Conservation (phyloP, 2,113 vertebrate species). For the Callipepla squamata region DNA sequence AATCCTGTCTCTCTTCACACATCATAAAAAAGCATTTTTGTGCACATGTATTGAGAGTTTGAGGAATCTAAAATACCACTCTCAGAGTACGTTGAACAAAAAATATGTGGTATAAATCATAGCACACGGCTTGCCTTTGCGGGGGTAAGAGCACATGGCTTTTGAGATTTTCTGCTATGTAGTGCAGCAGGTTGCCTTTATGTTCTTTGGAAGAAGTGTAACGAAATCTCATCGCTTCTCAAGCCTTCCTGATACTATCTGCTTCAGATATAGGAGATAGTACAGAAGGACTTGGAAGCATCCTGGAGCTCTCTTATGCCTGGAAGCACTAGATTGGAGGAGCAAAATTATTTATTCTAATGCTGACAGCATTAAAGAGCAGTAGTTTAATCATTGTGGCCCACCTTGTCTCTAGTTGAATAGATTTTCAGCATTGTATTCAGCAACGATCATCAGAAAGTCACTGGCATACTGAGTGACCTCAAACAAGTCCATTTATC, state of each 20-base stretch:
- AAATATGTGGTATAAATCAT: neutral
- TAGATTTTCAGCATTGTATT: neutral
- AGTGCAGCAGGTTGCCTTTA: neutral
- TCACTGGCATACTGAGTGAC: neutral
- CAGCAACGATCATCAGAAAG: neutral
- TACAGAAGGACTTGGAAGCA: neutral
- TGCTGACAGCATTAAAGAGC: neutral
- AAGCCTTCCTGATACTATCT: neutral
- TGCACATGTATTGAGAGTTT: neutral
- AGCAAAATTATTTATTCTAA: neutral
- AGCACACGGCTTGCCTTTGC: neutral
- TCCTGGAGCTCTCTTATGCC: neutral
- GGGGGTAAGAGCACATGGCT: neutral
- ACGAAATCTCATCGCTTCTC: neutral
- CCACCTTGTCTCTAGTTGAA: neutral
- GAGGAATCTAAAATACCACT: neutral
- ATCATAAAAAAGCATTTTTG: neutral
- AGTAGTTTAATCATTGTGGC: neutral
- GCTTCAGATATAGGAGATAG: neutral
- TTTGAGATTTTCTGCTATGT: neutral
- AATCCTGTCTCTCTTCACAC: neutral
- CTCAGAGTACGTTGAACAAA: neutral
- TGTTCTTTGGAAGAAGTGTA: neutral
- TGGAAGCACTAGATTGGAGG: neutral
- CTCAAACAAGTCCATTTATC: neutral